Base-by-base conservation (phyloP, 2,797 vertebrate species). In the Pterois miles region DNA sequence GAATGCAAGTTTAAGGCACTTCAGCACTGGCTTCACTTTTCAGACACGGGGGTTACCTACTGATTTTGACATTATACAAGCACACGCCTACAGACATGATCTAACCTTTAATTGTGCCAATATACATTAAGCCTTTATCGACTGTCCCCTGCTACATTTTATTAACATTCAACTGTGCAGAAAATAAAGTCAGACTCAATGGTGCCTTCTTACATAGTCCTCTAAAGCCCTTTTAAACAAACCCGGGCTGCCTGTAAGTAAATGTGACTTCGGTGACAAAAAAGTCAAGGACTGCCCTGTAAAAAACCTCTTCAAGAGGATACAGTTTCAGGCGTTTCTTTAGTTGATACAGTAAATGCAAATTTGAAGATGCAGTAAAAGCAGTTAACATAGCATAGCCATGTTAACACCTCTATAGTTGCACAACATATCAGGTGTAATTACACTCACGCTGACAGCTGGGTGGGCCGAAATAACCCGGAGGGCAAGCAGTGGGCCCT, bases 371-470 rank as follows among this genome's bases (percentile, higher is more conserved):
- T 38, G 29, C 22, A 46, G 72, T 56, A 48, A 76, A 78, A 78
- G 33, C 16, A 65, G 34, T 79, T 78, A 68, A 70, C 59, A 78
- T 43, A 57, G 53, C 71, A 57, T 7, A 54, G 62, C 3, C 7
- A 3, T 77, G 54, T 67, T 71, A 78, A 83, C 50, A 78, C 16
- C 5, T 76, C 38, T 48, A 38, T 10, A 54, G 23, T 12, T 66
- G 58, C 60, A 73, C 20, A 71, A 68, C 36, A 60, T 36, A 69
- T 86, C 40, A 50, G 29, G 22, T 68, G 29, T 65, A 81, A 83
- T 80, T 20, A 74, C 29, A 95, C 95, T 97, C 88, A 96, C 92
- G 23, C 31, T 93, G 94, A 84, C 96, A 96, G 62, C 20, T 91
- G 50, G 92, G 92, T n/a, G 90, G 68, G 76, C 95, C 94, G 50